Base-by-base conservation (phyloP, 1,140 invertebrate species). In the Acromyrmex charruanus region DNA sequence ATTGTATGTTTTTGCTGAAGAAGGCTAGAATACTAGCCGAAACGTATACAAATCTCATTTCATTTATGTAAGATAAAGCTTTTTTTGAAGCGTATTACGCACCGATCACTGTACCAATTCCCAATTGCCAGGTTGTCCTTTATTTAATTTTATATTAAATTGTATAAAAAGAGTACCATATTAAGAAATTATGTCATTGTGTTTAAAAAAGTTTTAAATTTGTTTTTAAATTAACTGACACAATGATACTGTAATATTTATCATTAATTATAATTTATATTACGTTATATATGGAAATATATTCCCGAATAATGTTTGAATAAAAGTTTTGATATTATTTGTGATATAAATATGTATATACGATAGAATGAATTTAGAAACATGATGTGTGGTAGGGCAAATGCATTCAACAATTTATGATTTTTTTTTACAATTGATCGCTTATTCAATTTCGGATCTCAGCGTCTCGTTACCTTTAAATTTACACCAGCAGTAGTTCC, bases 401-500 rank as follows among this genome's bases (percentile, higher is more conserved):
- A 61, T 77, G 35, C 18, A 28, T 61, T 77, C 25, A 61, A 5
- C 55, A 7, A 75, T 75, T 72, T 53, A 75, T 39, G 16, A 9
- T 31, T 44, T 14, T 9, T 25, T 39, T 55, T 49, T 6, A 25
- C 9, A 49, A 4, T 44, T 28, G 39, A 49, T 21, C 21, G 16
- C 21, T 58, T 63, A 49, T 61, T 61, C 58, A 49, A 28, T 63
- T 25, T 77, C 16, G 58, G 25, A 7, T 25, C 58, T 77, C 75
- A 49, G 39, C 75, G 25, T 77, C 39, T 77, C 75, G 25, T 63
- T 39, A 55, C 39, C 12, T 16, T 44, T 44, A 39, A 25, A 77
- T 63, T 77, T 63, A 61, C 49, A 63, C 58, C 25, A 61, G 6
- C 28, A 49, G 10, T 63, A 4, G 28, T 18, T 35, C 53, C 55